Conservation (phyloP, 1,140 invertebrate genomes). For the Coptotermes formosanus region DNA sequence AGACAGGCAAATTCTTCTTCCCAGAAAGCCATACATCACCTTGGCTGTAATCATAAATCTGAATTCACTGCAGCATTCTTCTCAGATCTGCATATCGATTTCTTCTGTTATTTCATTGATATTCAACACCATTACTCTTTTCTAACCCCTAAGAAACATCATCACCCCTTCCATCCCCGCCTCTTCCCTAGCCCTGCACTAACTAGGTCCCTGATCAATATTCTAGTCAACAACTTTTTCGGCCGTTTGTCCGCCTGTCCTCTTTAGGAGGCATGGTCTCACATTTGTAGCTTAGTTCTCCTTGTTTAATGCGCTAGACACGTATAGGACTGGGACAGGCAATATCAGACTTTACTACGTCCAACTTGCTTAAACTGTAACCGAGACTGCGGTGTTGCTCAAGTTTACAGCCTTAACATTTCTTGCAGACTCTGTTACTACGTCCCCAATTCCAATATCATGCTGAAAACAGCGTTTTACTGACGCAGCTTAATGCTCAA, state of each 20-base stretch:
- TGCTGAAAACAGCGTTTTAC: too few species aligned
- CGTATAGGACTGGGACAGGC: neutral
- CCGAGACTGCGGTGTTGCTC: neutral
- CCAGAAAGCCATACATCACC: neutral
- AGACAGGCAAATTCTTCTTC: conserved; percentile 9
- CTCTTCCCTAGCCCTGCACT: neutral
- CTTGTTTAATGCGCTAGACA: neutral
- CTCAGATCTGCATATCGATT: neutral
- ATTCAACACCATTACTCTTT: neutral
- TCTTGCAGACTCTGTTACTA: too few species aligned
- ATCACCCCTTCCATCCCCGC: neutral
- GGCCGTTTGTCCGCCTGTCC: neutral
- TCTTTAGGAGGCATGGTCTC: neutral
- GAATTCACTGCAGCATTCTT: neutral
- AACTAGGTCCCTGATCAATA: conserved; percentile 8
- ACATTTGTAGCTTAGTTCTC: neutral
- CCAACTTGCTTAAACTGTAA: neutral
- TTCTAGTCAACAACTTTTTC: neutral
- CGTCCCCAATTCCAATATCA: too few species aligned
- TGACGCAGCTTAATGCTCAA: too few species aligned
- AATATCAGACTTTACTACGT: neutral
- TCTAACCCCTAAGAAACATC: neutral
- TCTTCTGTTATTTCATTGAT: neutral
- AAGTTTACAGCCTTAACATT: neutral
- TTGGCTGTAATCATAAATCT: neutral